Conservation (phyloP, 1,140 invertebrate genomes). For the Dendroctonus ponderosae region DNA sequence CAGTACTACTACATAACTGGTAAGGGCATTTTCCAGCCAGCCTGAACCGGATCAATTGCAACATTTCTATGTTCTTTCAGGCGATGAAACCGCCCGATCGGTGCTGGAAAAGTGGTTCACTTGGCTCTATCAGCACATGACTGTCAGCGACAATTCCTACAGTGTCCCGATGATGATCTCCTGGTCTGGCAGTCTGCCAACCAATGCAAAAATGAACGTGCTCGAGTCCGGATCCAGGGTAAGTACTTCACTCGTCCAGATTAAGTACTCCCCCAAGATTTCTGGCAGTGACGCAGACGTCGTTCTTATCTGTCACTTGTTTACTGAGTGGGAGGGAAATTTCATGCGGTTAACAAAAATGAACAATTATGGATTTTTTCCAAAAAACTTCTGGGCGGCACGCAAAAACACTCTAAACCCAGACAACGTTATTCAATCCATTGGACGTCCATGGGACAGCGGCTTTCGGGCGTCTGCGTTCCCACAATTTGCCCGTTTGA, state of each 20-base stretch:
- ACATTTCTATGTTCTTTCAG: background rate
- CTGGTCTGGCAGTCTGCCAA: slow-evolving; percentile 20
- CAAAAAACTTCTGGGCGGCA: too few relatives aligned
- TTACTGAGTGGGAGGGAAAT: too few relatives aligned
- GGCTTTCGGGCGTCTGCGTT: too few relatives aligned
- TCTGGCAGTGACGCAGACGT: too few relatives aligned
- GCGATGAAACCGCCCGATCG: slow-evolving; percentile 14
- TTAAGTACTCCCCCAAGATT: background rate
- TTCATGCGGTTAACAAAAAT: too few relatives aligned
- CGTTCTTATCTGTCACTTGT: too few relatives aligned
- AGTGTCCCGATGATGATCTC: slow-evolving; percentile 18
- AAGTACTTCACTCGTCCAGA: background rate
- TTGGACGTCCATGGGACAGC: too few relatives aligned
- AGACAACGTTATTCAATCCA: too few relatives aligned
- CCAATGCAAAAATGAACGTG: slow-evolving; percentile 7
- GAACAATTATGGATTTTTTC: too few relatives aligned
- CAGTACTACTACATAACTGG: slow-evolving; percentile 33
- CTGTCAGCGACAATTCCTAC: slow-evolving; percentile 9
- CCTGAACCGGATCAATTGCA: background rate
- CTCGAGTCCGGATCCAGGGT: background rate
- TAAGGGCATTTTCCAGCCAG: background rate
- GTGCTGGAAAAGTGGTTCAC: slow-evolving; percentile 30
- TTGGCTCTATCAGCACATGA: slow-evolving; percentile 18
- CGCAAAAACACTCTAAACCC: background rate
- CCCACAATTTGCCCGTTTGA: too few relatives aligned